Percentiles rank a stretch among this genome's conserved stretches.
Evolutionary conservation across 2,888 invertebrate species (phyloP).

Genomic region (Limnephilus marmoratus): DNA sequence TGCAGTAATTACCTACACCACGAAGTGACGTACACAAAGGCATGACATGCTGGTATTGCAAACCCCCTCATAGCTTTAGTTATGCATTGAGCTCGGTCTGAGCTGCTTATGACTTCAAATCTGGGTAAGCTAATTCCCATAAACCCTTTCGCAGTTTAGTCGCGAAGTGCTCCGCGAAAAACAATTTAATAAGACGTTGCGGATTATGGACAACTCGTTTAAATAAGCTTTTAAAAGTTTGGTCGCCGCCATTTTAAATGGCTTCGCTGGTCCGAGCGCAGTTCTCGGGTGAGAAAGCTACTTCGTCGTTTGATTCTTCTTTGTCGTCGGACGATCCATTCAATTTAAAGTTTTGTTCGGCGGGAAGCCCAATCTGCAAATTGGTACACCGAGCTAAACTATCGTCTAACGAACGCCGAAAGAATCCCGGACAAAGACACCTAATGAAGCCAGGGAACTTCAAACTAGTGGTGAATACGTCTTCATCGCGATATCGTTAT

Average conservation of each 20-base stretch:
- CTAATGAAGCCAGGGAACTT: not conserved
- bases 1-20: no score
- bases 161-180: conserved; percentile 12
- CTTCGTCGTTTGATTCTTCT: conserved; percentile 36
- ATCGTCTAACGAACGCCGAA: conserved; percentile 4
- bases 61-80: not conserved
- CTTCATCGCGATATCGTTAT: not conserved
- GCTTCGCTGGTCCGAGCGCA: not conserved
- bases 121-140: conserved; percentile 6
- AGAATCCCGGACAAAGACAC: not conserved
- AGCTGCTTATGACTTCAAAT: conserved; percentile 10
- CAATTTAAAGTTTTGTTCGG: conserved; percentile 41
- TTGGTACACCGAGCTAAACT: conserved; percentile 18
- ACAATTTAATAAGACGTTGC: conserved; percentile 13
- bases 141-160: conserved; percentile 11
- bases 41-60: not conserved
- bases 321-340: conserved; percentile 31
- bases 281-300: not conserved
- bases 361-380: conserved; percentile 5
- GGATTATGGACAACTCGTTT: conserved; percentile 35
- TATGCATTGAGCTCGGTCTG: not conserved
- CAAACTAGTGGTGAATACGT: not conserved
- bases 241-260: conserved; percentile 33
- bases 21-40: no score
- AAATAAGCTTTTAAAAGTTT: conserved; percentile 51